Conservation (phyloP, 2,113 vertebrate species). For the Arothron firmamentum region DNA sequence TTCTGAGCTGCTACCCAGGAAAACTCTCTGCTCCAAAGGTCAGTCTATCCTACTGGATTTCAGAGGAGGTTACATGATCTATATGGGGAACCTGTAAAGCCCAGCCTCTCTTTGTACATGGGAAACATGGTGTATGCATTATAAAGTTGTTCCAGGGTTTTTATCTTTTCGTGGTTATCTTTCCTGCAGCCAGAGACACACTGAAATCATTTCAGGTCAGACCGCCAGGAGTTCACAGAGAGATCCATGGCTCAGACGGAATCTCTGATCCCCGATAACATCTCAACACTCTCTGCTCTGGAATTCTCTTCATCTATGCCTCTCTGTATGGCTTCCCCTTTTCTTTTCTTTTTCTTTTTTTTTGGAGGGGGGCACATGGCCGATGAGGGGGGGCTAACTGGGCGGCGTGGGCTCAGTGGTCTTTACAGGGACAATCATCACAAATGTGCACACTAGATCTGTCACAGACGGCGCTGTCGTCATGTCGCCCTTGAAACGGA, state of each 20-base stretch:
- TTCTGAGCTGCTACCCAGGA: conserved; percentile 10
- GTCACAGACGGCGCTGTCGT: too few relatives aligned
- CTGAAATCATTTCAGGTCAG: conserved; percentile 63
- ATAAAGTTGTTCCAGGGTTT: conserved; percentile 49
- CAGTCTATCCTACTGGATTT: conserved; percentile 9
- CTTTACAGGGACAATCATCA: too few relatives aligned
- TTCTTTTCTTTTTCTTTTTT: conserved; percentile 32
- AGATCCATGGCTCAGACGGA: conserved; percentile 47
- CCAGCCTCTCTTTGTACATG: conserved; percentile 28
- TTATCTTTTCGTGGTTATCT: conserved; percentile 54
- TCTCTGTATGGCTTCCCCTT: conserved; percentile 37
- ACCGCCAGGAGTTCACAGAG: conserved; percentile 55
- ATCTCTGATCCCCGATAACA: conserved; percentile 66
- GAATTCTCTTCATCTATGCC: conserved; percentile 45
- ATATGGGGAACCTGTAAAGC: conserved; percentile 18
- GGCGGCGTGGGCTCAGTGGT: too few relatives aligned
- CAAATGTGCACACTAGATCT: too few relatives aligned
- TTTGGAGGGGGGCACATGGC: too few relatives aligned
- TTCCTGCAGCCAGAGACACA: conserved; percentile 47
- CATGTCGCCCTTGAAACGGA: too few relatives aligned
- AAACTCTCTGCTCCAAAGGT: conserved; percentile 12
- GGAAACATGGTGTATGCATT: conserved; percentile 41
- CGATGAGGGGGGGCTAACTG: too few relatives aligned
- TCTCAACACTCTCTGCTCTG: conserved; percentile 55
- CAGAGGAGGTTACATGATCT: conserved; percentile 17